phyloP scores from a whole-genome alignment of 2,113 vertebrate species.

The Muntiacus muntjak region DNA sequence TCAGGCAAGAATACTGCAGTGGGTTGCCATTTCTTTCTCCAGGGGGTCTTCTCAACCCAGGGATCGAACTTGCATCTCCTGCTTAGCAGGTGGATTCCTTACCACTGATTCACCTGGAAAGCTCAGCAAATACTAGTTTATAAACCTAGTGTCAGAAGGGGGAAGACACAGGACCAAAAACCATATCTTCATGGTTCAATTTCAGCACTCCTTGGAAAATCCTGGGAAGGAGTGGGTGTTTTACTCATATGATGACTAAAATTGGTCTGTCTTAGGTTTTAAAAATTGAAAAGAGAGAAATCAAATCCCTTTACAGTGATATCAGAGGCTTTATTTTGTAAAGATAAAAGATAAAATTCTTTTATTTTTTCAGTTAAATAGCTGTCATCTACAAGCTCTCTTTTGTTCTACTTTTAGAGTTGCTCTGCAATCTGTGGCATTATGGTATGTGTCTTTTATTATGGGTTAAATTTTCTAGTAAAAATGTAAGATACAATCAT shows the following conservation, averaged over 20 bases:
- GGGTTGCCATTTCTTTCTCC: not conserved
- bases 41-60: not conserved
- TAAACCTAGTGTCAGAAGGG: not conserved
- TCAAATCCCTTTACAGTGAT: not conserved
- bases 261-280: not conserved
- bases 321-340: not conserved
- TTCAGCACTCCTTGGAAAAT: not conserved
- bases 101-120: not conserved
- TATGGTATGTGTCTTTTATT: conserved; percentile 17
- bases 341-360: not conserved
- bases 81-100: not conserved
- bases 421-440: not conserved
- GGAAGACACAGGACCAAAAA: not conserved
- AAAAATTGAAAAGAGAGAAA: conserved; percentile 8
- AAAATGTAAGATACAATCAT: not conserved
- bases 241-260: not conserved
- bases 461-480: conserved; percentile 9
- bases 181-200: not conserved
- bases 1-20: not conserved
- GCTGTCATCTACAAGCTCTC: not conserved
- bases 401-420: not conserved
- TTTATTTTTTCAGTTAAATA: conserved; percentile 29
- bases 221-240: not conserved
- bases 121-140: not conserved
- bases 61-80: not conserved